phyloP scores from a whole-genome alignment of 2,797 vertebrate genomes.

The Tolypeutes matacus region DNA sequence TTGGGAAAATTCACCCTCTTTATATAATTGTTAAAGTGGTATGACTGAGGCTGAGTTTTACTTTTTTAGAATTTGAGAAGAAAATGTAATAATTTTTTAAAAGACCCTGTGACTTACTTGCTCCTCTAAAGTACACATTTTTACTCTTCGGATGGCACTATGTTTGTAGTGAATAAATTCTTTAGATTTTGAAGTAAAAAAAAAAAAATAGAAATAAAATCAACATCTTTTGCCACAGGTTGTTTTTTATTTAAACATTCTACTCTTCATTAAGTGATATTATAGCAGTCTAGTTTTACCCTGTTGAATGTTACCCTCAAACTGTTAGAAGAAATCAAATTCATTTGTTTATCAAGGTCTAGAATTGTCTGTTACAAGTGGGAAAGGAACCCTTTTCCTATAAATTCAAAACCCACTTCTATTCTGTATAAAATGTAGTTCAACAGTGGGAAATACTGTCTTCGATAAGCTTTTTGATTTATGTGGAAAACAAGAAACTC shows the following conservation, averaged over 20 bases:
- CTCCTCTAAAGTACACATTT: neutral
- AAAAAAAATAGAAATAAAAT: neutral
- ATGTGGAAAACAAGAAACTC: conserved; percentile 38
- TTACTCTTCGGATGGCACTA: neutral
- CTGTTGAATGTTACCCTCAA: neutral
- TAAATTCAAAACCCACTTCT: conserved; percentile 24
- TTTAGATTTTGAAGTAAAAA: conserved; percentile 32
- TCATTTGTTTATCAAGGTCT: conserved; percentile 8
- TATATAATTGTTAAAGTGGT: neutral
- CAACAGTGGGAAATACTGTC: neutral
- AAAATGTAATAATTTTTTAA: neutral
- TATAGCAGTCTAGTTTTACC: neutral
- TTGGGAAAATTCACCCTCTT: neutral
- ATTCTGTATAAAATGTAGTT: neutral
- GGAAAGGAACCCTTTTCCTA: conserved; percentile 16
- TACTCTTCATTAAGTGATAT: neutral
- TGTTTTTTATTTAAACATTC: conserved; percentile 43
- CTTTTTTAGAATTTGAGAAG: neutral
- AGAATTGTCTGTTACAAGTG: neutral
- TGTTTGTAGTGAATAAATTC: neutral
- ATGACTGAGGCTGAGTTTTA: neutral
- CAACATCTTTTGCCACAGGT: neutral
- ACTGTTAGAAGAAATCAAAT: conserved; percentile 14
- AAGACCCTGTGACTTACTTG: neutral
- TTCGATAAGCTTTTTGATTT: conserved; percentile 47